Evolutionary conservation across 2,113 vertebrate species (phyloP).

Genomic region (Upupa epops): DNA sequence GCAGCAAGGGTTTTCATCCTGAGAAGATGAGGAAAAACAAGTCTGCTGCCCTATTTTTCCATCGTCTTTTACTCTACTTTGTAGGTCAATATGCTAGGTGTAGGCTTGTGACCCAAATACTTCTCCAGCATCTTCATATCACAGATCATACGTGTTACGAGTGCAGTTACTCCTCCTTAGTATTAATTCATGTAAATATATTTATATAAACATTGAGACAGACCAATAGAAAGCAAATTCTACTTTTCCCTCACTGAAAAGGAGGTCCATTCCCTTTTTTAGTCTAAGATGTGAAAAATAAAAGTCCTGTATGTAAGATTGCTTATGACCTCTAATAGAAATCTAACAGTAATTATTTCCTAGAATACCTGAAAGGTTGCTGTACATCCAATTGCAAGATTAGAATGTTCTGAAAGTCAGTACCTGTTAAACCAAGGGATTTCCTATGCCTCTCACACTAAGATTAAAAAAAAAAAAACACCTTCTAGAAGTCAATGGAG

Average conservation of each 20-base stretch:
- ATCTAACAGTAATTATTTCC: background rate
- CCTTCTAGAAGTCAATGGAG: background rate
- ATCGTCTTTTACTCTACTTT: background rate
- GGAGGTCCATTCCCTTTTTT: background rate
- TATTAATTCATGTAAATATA: background rate
- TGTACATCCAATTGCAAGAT: background rate
- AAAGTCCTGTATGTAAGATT: background rate
- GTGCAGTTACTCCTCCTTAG: background rate
- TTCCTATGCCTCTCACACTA: background rate
- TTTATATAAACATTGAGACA: background rate
- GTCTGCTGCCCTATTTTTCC: background rate
- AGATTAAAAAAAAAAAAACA: background rate
- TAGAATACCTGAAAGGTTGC: background rate
- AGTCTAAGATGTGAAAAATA: background rate
- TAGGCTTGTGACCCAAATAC: background rate
- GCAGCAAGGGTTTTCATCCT: background rate
- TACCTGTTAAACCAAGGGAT: background rate
- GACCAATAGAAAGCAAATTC: background rate
- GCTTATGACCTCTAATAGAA: background rate
- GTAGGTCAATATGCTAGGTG: background rate
- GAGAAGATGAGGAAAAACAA: background rate
- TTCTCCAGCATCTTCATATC: background rate
- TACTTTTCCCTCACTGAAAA: background rate
- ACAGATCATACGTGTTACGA: background rate
- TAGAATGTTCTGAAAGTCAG: background rate